A percentile compares a stretch with the other conserved stretches of the same genome.
Conservation (phyloP, 2,888 invertebrate genomes). For the Epirrhoe tristata region DNA sequence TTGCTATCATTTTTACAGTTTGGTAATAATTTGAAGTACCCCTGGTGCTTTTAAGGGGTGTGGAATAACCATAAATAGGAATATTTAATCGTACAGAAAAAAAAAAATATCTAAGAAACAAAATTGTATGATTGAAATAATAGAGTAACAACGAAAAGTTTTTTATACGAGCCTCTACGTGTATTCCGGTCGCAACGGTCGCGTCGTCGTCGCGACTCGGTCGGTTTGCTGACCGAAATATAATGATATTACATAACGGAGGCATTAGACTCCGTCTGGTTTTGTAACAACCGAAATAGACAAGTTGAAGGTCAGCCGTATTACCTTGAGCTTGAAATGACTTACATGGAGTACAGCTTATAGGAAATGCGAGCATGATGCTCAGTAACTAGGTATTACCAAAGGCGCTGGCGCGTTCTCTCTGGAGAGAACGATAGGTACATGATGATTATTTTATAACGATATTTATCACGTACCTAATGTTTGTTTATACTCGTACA, state of each 20-base stretch:
- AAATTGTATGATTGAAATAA: not conserved
- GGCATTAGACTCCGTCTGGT: conserved; percentile 29
- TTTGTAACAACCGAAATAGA: conserved; percentile 47
- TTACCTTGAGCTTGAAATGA: conserved; percentile 5
- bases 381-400: too few relatives aligned
- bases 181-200: conserved; percentile 23
- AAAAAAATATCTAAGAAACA: not conserved
- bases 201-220: not conserved
- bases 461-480: too few relatives aligned
- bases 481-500: too few relatives aligned
- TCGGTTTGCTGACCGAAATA: conserved; percentile 14
- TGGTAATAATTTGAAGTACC: not conserved
- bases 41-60: not conserved
- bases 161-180: not conserved
- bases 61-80: not conserved
- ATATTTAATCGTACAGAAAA: not conserved
- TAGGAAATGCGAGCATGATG: not conserved
- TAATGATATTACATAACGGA: conserved; percentile 19
- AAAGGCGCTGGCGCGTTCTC: too few relatives aligned
- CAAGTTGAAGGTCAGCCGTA: conserved; percentile 56
- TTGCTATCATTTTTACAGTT: not conserved
- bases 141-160: not conserved
- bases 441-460: too few relatives aligned
- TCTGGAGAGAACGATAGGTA: too few relatives aligned
- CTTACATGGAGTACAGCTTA: not conserved